Evolutionary conservation across 2,888 invertebrate species (phyloP).

Genomic region (Netelia inedita): DNA sequence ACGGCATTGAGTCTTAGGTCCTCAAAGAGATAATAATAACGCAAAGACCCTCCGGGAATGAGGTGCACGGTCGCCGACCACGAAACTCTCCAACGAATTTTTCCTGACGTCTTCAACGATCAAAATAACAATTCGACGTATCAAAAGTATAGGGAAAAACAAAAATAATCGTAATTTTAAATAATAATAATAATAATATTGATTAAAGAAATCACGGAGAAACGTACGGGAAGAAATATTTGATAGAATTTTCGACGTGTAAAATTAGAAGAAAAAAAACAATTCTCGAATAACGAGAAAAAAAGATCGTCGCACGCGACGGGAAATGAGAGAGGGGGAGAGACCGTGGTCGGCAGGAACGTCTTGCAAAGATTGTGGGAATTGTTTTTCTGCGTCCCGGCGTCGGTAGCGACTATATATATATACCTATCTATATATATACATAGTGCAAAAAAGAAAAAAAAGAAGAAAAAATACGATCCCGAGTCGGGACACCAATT

Average conservation of each 20-base stretch:
- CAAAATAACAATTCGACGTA: conserved; percentile 15
- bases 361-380: conserved; percentile 83
- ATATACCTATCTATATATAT: conserved; percentile 7
- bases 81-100: conserved; percentile 63
- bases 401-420: conserved; percentile 61
- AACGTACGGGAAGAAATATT: conserved; percentile 47
- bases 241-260: conserved; percentile 31
- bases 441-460: not conserved
- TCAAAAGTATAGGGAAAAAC: conserved; percentile 21
- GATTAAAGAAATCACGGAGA: conserved; percentile 13
- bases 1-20: conserved; percentile 80
- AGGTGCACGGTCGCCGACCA: conserved; percentile 74
- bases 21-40: conserved; percentile 69
- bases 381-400: conserved; percentile 84
- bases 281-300: conserved; percentile 58
- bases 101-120: conserved; percentile 47
- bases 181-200: conserved; percentile 63
- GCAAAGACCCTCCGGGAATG: conserved; percentile 79
- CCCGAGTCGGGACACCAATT: conserved; percentile 79
- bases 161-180: conserved; percentile 67
- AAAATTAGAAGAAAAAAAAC: conserved; percentile 25
- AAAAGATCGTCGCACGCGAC: conserved; percentile 58
- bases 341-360: conserved; percentile 74
- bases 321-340: conserved; percentile 31
- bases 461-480: conserved; percentile 49